A percentile compares a stretch with the other conserved stretches of the same genome.
These are phyloP conservation scores for Heliconius nattereri DNA, from an alignment of 1,140 invertebrate genomes.

Conservation along the genomic window DNA sequence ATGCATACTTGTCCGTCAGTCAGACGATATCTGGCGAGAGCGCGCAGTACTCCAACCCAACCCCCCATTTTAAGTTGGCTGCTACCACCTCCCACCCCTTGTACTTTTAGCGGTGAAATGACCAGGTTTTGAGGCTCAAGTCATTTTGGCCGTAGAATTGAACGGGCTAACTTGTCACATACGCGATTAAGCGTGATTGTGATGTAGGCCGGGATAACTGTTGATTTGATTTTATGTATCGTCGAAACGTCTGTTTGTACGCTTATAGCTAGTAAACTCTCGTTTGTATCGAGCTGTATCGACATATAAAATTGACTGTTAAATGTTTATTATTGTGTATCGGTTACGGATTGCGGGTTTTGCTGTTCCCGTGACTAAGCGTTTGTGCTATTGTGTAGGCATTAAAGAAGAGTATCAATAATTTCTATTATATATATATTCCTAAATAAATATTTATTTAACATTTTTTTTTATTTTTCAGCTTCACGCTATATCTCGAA, in stretches of 20 bases:
- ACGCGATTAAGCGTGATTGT: slow-evolving; percentile 79
- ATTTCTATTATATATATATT: background rate
- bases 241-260: slow-evolving; percentile 78
- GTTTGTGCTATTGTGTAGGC: background rate
- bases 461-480: no score
- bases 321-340: slow-evolving; percentile 74
- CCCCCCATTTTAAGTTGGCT: slow-evolving; percentile 48
- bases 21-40: slow-evolving; percentile 82
- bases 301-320: slow-evolving; percentile 73
- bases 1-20: slow-evolving; percentile 86
- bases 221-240: slow-evolving; percentile 80
- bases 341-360: slow-evolving; percentile 28
- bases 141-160: slow-evolving; percentile 49
- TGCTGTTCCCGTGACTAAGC: slow-evolving; percentile 16
- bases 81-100: slow-evolving; percentile 37
- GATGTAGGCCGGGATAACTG: slow-evolving; percentile 80
- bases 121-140: slow-evolving; percentile 35
- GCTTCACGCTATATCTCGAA: no score
- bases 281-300: slow-evolving; percentile 69
- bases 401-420: background rate
- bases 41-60: slow-evolving; percentile 60
- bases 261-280: slow-evolving; percentile 80
- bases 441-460: no score
- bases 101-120: slow-evolving; percentile 16
- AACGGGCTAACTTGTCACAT: slow-evolving; percentile 78